phyloP scores from a whole-genome alignment of 1,140 invertebrate genomes.

The Anastatus disparis region DNA sequence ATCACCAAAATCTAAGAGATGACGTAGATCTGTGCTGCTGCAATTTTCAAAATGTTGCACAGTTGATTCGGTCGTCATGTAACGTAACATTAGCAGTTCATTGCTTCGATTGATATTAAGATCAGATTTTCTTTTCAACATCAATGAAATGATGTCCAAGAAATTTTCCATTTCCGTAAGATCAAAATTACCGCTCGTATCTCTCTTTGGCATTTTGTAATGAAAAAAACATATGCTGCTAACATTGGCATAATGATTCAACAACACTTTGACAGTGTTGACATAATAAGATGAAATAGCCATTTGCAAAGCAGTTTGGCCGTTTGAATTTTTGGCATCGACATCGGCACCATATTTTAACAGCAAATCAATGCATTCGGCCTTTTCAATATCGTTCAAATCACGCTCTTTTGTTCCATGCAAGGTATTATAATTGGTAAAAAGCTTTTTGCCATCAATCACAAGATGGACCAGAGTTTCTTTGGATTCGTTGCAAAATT shows the following conservation, averaged over 20 bases:
- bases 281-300: not conserved
- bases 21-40: not conserved
- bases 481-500: constrained; percentile 1
- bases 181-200: not conserved
- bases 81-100: constrained; percentile 14
- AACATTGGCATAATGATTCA: constrained; percentile 7
- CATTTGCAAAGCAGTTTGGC: constrained; percentile 8
- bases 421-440: not conserved
- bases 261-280: not conserved
- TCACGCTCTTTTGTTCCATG: not conserved
- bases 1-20: constrained; percentile 26
- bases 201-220: not conserved
- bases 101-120: not conserved
- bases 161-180: constrained; percentile 5
- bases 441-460: constrained; percentile 16
- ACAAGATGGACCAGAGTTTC: constrained; percentile 23
- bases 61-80: not conserved
- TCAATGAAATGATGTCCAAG: constrained; percentile 1
- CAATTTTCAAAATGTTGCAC: constrained; percentile 28
- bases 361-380: constrained; percentile 18
- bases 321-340: not conserved
- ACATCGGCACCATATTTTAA: constrained; percentile 3
- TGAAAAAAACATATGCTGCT: constrained; percentile 10
- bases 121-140: not conserved
- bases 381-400: constrained; percentile 8